Evolutionary conservation across 2,113 vertebrate genomes (phyloP).

Genomic region (Hippolais icterina): DNA sequence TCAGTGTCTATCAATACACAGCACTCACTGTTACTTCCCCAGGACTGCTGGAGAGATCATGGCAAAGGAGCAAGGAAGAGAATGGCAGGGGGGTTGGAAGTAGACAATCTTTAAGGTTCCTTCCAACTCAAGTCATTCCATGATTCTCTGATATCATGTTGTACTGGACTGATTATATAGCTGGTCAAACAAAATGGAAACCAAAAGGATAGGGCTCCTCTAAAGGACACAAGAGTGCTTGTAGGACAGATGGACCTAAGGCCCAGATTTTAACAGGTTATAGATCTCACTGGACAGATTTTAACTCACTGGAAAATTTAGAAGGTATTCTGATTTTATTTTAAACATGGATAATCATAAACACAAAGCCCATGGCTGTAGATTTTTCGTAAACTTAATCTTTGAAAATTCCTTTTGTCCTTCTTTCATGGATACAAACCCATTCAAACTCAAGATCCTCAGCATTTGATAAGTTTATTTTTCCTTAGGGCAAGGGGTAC

Average conservation of each 20-base stretch:
- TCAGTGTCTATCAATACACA: neutral
- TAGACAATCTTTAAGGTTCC: neutral
- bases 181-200: neutral
- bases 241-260: neutral
- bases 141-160: neutral
- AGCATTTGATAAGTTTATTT: neutral
- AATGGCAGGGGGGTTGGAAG: neutral
- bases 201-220: neutral
- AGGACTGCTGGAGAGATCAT: neutral
- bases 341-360: neutral
- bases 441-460: neutral
- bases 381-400: neutral
- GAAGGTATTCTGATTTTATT: neutral
- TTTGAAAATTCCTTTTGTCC: neutral
- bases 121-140: neutral
- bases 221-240: neutral
- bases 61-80: neutral
- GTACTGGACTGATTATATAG: neutral
- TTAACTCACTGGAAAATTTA: neutral
- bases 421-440: neutral
- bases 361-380: neutral
- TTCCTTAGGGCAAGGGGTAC: neutral
- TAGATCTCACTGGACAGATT: neutral
- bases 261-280: neutral
- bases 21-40: neutral